Conservation (phyloP, 2,113 vertebrate genomes). For the Turnix velox region DNA sequence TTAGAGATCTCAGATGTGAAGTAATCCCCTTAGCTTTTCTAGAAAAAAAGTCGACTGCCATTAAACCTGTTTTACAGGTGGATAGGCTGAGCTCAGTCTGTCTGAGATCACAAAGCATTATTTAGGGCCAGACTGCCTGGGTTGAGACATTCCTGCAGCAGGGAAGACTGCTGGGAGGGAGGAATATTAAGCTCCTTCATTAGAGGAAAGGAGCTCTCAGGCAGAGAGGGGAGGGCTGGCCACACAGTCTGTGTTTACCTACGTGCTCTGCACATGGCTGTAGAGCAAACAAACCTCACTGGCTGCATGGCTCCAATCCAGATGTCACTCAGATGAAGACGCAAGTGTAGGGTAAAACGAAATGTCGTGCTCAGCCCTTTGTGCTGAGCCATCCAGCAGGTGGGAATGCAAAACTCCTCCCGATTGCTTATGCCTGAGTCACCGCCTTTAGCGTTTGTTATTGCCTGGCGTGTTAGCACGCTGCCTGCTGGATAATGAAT, state of each 20-base stretch:
- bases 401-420: background rate
- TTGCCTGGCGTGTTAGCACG: background rate
- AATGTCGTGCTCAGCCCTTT: rapidly evolving
- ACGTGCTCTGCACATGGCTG: background rate
- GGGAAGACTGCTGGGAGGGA: background rate
- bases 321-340: background rate
- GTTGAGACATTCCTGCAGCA: background rate
- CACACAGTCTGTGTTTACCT: background rate
- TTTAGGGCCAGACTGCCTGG: background rate
- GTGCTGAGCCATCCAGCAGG: background rate
- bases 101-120: background rate
- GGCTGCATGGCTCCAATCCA: background rate
- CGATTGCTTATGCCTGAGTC: constrained; percentile 19
- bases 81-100: background rate
- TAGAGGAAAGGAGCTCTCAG: background rate
- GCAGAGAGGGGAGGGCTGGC: background rate
- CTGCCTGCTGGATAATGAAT: constrained; percentile 41
- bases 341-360: background rate
- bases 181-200: background rate
- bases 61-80: constrained; percentile 39
- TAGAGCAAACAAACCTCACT: background rate
- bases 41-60: background rate
- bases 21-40: constrained; percentile 9
- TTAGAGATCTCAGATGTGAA: constrained; percentile 2
- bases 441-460: constrained; percentile 1